Evolutionary conservation across 1,140 invertebrate species (phyloP), one percentile per base, ranked within the genome.

Genomic region (Holotrichia oblita): DNA sequence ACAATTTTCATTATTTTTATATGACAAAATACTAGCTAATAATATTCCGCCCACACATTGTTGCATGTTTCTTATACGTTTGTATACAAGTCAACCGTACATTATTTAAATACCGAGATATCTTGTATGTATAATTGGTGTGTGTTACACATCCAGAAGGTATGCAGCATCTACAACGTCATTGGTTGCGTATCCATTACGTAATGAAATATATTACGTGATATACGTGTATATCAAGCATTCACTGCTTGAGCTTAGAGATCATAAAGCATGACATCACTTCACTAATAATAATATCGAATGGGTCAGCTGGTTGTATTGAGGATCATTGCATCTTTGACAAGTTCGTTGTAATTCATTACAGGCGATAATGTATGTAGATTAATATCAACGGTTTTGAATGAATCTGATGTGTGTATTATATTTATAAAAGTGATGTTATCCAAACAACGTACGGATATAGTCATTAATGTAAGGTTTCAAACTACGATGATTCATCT

Each of bases 401-500:
- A 55, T 55, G 48, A 55, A 55, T 55, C 48, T 55, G 48, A 17
- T 55, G 48, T 17, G 48, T 17, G n/a, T 17, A 6, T 55, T 55
- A 17, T 55, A 55, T 55, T 55, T 55, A 55, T 55, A 55, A 55
- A 55, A 55, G 48, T 55, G 48, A 55, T 55, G 48, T n/a, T 55
- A 55, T 55, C 48, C 14, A 55, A 55, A 34, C 27, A 55, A 17
- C 14, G 12, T 55, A 55, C 48, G 48, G 48, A 55, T 7, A 55
- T 12, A n/a, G 48, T n/a, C 27, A 34, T 34, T 55, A 55, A n/a
- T 34, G 27, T 17, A 17, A 6, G 48, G 48, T 20, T 55, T 55
- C n/a, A 55, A 17, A 55, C 14, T 6, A 17, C 48, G 48, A 17
- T 55, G 48, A 55, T 17, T 55, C 48, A 55, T 55, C 48, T 55